These are phyloP conservation scores for Troglohyphantes excavatus DNA, from an alignment of 2,888 invertebrate species.

Conservation along the genomic window DNA sequence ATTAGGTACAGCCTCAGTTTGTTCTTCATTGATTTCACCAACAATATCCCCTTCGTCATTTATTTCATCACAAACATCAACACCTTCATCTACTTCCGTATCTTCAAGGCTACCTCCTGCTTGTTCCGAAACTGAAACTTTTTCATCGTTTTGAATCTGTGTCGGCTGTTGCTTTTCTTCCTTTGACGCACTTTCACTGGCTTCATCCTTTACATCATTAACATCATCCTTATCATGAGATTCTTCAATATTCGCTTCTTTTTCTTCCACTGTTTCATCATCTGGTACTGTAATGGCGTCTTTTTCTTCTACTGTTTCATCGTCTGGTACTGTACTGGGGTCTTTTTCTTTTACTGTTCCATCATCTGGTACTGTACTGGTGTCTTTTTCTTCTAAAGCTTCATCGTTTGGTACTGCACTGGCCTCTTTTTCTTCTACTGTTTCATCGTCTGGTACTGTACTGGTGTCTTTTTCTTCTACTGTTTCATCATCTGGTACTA, in stretches of 20 bases:
- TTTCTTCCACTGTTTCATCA: constrained; percentile 21
- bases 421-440: too few species aligned
- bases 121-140: neutral
- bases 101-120: neutral
- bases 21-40: neutral
- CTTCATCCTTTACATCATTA: neutral
- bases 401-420: too few species aligned
- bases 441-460: too few species aligned
- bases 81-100: constrained; percentile 35
- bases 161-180: neutral
- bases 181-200: neutral
- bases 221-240: neutral
- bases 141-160: neutral
- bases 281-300: too few species aligned
- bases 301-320: too few species aligned
- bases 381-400: too few species aligned
- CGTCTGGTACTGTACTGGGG: too few species aligned
- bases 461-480: too few species aligned
- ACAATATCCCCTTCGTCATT: constrained; percentile 13
- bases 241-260: neutral
- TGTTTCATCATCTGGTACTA: too few species aligned
- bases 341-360: too few species aligned
- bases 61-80: constrained; percentile 40
- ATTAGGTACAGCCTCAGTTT: neutral
- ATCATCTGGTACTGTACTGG: too few species aligned